Conservation (phyloP, 1,140 invertebrate species). For the Belonocnema kinseyi region DNA sequence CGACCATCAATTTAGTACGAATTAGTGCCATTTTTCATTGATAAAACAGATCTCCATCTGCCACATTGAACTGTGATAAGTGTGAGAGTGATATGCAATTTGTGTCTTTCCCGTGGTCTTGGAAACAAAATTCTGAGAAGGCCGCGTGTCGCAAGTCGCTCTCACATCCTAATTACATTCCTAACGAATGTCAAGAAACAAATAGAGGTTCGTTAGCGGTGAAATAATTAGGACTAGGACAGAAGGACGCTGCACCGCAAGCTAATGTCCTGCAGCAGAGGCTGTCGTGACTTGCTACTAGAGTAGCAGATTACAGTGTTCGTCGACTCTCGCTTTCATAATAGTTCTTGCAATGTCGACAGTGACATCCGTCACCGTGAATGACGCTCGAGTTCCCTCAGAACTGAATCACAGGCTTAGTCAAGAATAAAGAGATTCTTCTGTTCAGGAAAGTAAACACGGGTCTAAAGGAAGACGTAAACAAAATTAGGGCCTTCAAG, state of each 20-base stretch:
- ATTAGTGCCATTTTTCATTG: too few species aligned
- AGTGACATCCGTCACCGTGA: neutral
- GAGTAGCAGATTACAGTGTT: slow-evolving; percentile 24
- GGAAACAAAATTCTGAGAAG: neutral
- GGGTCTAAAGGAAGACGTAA: too few species aligned
- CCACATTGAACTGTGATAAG: neutral
- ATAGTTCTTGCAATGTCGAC: slow-evolving; percentile 13
- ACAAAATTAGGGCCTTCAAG: too few species aligned
- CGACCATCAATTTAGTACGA: too few species aligned
- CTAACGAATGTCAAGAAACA: slow-evolving; percentile 21
- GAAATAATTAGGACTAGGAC: slow-evolving; percentile 19
- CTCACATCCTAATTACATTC: neutral
- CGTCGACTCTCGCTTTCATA: slow-evolving; percentile 15
- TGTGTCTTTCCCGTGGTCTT: neutral
- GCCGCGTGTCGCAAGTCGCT: slow-evolving; percentile 4
- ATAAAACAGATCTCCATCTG: too few species aligned
- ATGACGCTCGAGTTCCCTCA: neutral
- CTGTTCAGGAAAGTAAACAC: too few species aligned
- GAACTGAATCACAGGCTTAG: neutral
- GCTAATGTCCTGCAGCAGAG: slow-evolving; percentile 18
- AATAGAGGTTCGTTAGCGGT: slow-evolving; percentile 22
- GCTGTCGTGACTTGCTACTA: slow-evolving; percentile 28
- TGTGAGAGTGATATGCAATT: neutral
- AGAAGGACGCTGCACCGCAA: slow-evolving; percentile 31
- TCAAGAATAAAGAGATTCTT: neutral